phyloP scores from a whole-genome alignment of 2,797 vertebrate species.

The Crocidura indochinensis region DNA sequence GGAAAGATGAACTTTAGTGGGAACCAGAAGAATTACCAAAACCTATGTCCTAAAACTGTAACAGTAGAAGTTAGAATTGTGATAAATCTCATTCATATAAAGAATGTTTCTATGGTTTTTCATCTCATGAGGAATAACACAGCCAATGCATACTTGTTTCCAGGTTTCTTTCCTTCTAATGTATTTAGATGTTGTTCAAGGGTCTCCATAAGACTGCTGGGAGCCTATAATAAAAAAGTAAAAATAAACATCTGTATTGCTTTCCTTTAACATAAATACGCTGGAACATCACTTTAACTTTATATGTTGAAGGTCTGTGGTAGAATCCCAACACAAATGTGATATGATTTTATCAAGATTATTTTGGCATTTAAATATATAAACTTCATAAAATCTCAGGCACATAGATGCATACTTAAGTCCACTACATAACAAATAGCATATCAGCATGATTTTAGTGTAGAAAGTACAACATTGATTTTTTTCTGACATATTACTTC shows the following conservation, averaged over 20 bases:
- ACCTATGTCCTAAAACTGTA: slow-evolving; percentile 38
- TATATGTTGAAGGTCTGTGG: background rate
- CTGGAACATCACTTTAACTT: slow-evolving; percentile 64
- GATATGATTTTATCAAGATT: slow-evolving; percentile 31
- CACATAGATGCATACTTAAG: slow-evolving; percentile 32
- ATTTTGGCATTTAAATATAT: slow-evolving; percentile 55
- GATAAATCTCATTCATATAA: slow-evolving; percentile 49
- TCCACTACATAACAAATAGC: background rate
- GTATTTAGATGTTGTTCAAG: slow-evolving; percentile 99
- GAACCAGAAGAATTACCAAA: slow-evolving; percentile 25
- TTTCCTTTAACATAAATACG: slow-evolving; percentile 76
- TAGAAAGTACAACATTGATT: background rate
- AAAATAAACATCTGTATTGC: slow-evolving; percentile 73
- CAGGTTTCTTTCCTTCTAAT: slow-evolving; percentile 98
- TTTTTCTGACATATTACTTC: slow-evolving; percentile 8
- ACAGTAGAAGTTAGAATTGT: background rate
- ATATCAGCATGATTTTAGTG: slow-evolving; percentile 41
- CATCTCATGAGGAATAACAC: slow-evolving; percentile 74
- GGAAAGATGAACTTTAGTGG: background rate
- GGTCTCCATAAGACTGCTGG: slow-evolving; percentile 98
- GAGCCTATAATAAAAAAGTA: slow-evolving; percentile 93
- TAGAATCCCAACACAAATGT: background rate
- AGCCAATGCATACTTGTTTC: slow-evolving; percentile 92
- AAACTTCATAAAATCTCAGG: slow-evolving; percentile 32
- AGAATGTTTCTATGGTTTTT: slow-evolving; percentile 56